Conservation (phyloP, 2,797 vertebrate genomes). For the Arctocebus calabarensis region DNA sequence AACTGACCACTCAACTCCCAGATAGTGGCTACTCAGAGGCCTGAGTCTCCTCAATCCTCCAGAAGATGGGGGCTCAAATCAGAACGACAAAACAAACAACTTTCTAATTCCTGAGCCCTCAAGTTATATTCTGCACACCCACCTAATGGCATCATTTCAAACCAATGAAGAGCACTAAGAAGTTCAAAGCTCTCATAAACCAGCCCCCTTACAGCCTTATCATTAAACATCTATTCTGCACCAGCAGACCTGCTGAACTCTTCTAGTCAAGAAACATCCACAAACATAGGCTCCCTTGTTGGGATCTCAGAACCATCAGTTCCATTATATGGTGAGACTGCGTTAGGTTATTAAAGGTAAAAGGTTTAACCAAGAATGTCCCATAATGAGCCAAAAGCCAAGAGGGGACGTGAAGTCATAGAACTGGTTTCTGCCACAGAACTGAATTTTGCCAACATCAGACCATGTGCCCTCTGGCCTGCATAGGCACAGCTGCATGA, state of each 20-base stretch:
- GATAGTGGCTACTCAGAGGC: not conserved
- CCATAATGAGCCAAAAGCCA: not conserved
- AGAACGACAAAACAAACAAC: not conserved
- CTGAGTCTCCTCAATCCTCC: not conserved
- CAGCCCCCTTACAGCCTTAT: not conserved
- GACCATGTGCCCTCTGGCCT: not conserved
- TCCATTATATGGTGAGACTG: not conserved
- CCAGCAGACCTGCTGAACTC: not conserved
- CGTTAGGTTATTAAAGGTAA: not conserved
- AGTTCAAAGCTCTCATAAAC: not conserved
- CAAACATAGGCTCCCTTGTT: not conserved
- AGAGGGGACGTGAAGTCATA: not conserved
- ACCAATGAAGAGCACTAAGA: not conserved
- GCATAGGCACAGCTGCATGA: not conserved
- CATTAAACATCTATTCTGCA: not conserved
- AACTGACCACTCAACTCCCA: not conserved
- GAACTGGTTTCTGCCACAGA: slow-evolving; percentile 36
- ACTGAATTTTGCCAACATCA: not conserved
- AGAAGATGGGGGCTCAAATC: not conserved
- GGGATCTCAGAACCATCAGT: not conserved
- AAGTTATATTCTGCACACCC: not conserved
- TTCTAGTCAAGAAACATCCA: not conserved
- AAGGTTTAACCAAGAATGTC: slow-evolving; percentile 1
- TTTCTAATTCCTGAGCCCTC: not conserved
- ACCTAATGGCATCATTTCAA: not conserved